These are phyloP conservation scores for Drosophila borealis DNA, from an alignment of 2,888 invertebrate species.

Conservation along the genomic window DNA sequence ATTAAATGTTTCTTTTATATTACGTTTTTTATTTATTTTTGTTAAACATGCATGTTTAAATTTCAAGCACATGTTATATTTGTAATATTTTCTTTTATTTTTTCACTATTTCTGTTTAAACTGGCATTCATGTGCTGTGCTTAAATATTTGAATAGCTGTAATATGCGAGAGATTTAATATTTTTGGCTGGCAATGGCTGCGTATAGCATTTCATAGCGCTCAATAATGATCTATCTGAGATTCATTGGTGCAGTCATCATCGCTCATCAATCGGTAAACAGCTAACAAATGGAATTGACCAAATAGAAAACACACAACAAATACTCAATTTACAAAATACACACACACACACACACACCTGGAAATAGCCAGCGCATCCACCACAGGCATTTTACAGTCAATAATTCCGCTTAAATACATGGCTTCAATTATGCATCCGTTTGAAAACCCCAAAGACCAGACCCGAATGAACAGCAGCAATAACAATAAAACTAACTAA, in stretches of 20 bases:
- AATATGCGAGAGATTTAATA: neutral
- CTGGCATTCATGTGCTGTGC: too few relatives aligned
- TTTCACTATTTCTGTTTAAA: too few relatives aligned
- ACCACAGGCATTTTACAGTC: conserved; percentile 58
- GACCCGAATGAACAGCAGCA: conserved; percentile 5
- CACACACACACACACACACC: neutral
- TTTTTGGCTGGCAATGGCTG: neutral
- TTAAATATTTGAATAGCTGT: neutral
- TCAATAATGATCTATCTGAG: conserved; percentile 1
- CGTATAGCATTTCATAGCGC: neutral
- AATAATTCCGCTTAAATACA: conserved; percentile 79
- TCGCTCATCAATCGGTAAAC: conserved; percentile 4
- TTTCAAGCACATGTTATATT: too few relatives aligned
- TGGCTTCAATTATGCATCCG: conserved; percentile 68
- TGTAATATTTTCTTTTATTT: too few relatives aligned
- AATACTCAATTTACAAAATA: conserved; percentile 15
- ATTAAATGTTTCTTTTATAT: too few relatives aligned
- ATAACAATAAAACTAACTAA: conserved; percentile 52
- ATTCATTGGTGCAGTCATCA: neutral
- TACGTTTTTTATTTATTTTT: too few relatives aligned
- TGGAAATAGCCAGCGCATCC: conserved; percentile 2
- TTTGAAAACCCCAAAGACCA: conserved; percentile 29
- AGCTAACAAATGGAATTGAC: conserved; percentile 4
- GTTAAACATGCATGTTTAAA: too few relatives aligned
- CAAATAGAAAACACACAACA: conserved; percentile 4